Evolutionary conservation across 2,113 vertebrate genomes (phyloP).

Genomic region (Shinisaurus crocodilurus): DNA sequence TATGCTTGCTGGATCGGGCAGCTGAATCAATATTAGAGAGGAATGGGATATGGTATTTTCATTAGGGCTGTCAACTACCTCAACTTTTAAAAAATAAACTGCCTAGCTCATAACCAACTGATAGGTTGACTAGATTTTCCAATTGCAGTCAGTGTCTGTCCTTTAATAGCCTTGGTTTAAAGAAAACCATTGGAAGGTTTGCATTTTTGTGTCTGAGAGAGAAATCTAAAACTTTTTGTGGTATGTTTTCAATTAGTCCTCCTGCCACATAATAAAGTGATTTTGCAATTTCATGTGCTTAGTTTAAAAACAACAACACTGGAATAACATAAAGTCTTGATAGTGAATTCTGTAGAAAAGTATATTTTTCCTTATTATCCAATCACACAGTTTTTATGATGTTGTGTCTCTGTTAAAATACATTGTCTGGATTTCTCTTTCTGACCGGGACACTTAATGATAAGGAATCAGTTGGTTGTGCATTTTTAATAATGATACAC

Average conservation of each 20-base stretch:
- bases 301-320: not conserved
- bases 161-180: not conserved
- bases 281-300: not conserved
- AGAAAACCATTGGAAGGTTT: slow-evolving; percentile 23
- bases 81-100: not conserved
- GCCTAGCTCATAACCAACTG: not conserved
- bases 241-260: slow-evolving; percentile 43
- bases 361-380: not conserved
- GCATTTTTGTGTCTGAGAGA: slow-evolving; percentile 54
- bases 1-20: no score
- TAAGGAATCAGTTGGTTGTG: not conserved
- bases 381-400: not conserved
- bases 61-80: not conserved
- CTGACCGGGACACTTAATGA: not conserved
- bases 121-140: not conserved
- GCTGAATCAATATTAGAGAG: not conserved
- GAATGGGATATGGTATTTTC: not conserved
- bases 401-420: not conserved
- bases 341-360: not conserved
- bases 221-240: slow-evolving; percentile 3
- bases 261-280: not conserved
- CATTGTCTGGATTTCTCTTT: no score
- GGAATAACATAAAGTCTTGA: not conserved
- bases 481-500: not conserved
- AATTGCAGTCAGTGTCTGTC: not conserved